Evolutionary conservation across 2,797 vertebrate species (phyloP).

Genomic region (Macroramphosus scolopax): DNA sequence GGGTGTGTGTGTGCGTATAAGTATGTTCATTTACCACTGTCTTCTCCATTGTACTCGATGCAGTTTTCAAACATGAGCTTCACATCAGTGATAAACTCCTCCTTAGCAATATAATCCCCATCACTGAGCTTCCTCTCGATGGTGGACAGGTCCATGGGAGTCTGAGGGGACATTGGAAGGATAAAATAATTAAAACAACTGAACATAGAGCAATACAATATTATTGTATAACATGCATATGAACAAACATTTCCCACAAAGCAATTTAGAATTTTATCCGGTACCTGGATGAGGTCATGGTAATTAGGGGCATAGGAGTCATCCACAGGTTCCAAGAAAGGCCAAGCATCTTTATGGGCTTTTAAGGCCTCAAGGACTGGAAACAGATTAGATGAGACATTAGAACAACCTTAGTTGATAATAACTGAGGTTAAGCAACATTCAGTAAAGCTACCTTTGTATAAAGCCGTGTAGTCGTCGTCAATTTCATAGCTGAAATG

Average conservation of each 20-base stretch:
- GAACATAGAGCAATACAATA: not conserved
- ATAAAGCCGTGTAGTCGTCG: constrained; percentile 95
- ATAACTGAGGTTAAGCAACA: no score
- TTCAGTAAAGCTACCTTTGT: constrained; percentile 86
- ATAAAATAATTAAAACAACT: not conserved
- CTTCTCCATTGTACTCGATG: constrained; percentile 94
- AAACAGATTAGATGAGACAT: not conserved
- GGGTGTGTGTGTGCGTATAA: constrained; percentile 5
- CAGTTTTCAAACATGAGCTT: constrained; percentile 99
- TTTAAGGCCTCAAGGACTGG: constrained; percentile 94
- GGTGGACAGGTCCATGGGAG: constrained; percentile 97
- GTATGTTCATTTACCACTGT: constrained; percentile 84
- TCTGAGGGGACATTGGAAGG: constrained; percentile 68
- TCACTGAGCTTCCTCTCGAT: constrained; percentile 95
- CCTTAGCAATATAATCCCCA: constrained; percentile 91
- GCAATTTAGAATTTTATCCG: not conserved
- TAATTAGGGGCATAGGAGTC: constrained; percentile 98
- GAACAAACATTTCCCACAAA: not conserved
- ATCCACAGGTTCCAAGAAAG: constrained; percentile 96
- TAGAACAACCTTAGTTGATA: no score
- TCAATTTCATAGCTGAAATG: constrained; percentile 91
- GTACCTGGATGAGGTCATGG: constrained; percentile 95
- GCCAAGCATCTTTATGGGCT: constrained; percentile 97
- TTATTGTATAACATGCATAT: not conserved
- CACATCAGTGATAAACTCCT: constrained; percentile 93